Evolutionary conservation across 2,888 invertebrate species (phyloP).

Genomic region (Pherbina coryleti): DNA sequence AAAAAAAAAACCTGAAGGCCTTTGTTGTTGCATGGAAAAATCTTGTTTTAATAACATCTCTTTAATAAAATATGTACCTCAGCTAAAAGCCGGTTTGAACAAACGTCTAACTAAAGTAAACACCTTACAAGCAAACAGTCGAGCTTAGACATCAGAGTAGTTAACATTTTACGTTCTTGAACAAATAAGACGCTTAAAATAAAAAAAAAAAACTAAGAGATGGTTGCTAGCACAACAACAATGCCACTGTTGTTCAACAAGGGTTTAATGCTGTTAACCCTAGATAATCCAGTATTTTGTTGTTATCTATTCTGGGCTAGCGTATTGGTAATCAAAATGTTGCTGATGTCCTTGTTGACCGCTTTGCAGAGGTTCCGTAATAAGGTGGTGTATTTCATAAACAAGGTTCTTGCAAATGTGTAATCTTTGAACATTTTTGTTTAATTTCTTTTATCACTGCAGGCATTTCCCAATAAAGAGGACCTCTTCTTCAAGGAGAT

Average conservation of each 20-base stretch:
- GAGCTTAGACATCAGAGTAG: too few relatives aligned
- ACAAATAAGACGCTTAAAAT: neutral
- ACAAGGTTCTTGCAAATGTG: neutral
- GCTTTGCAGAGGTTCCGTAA: slow-evolving; percentile 66
- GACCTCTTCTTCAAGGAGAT: slow-evolving; percentile 68
- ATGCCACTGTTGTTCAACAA: neutral
- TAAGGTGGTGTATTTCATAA: slow-evolving; percentile 59
- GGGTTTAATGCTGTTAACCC: slow-evolving; percentile 52
- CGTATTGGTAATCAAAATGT: slow-evolving; percentile 68
- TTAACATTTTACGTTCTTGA: neutral
- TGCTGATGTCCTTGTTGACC: slow-evolving; percentile 69
- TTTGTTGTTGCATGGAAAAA: too few relatives aligned
- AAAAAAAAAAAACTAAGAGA: neutral
- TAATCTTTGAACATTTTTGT: neutral
- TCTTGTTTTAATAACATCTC: too few relatives aligned
- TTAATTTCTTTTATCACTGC: slow-evolving; percentile 45
- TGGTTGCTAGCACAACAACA: slow-evolving; percentile 31
- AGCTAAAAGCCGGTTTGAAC: too few relatives aligned
- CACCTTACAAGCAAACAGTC: too few relatives aligned
- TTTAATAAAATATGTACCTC: too few relatives aligned
- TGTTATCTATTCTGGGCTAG: slow-evolving; percentile 68
- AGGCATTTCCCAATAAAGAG: slow-evolving; percentile 73
- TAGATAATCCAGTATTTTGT: slow-evolving; percentile 67
- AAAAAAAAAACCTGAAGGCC: too few relatives aligned
- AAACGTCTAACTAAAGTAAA: too few relatives aligned